phyloP scores from a whole-genome alignment of 2,113 vertebrate genomes.

The Arenaria interpres region DNA sequence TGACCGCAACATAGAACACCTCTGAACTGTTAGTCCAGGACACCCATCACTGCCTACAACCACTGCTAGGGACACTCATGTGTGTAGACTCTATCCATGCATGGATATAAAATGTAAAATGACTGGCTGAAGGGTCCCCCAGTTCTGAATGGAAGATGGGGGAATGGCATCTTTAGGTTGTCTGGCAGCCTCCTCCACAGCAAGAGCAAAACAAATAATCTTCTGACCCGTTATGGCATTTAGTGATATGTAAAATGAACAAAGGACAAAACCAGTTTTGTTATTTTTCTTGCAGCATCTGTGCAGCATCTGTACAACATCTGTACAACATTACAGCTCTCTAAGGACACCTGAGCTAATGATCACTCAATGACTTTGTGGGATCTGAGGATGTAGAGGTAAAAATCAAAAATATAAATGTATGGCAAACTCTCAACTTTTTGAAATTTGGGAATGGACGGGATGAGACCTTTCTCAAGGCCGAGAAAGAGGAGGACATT shows the following conservation, averaged over 20 bases:
- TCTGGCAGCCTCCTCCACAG: neutral
- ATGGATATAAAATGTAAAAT: neutral
- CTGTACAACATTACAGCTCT: neutral
- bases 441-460: neutral
- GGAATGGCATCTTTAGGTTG: neutral
- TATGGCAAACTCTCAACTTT: neutral
- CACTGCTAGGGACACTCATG: neutral
- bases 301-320: neutral
- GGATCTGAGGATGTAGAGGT: neutral
- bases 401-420: neutral
- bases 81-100: accelerated
- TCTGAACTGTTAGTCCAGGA: neutral
- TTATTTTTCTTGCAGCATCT: neutral
- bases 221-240: neutral
- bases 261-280: neutral
- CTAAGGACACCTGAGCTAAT: neutral
- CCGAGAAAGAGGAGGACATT: neutral
- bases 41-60: neutral
- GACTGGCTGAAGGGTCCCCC: neutral
- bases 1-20: neutral
- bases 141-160: neutral
- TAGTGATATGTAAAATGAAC: neutral
- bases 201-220: neutral
- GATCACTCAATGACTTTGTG: neutral
- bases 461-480: neutral